Evolutionary conservation across 1,140 invertebrate species (phyloP).

Genomic region (Chironomus tepperi): DNA sequence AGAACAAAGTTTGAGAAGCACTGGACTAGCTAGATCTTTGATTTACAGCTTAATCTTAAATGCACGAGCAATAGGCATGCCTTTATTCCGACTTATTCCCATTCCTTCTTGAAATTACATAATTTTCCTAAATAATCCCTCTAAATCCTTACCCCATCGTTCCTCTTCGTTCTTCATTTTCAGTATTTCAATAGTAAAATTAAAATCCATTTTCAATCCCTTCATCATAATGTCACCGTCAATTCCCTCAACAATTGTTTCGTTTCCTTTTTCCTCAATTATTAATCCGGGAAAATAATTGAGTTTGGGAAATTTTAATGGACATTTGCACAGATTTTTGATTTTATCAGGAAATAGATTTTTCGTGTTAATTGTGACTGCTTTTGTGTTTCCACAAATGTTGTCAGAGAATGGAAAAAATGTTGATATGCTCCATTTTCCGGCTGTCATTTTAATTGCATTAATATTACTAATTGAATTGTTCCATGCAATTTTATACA

Average conservation of each 20-base stretch:
- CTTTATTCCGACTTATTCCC: too few relatives aligned
- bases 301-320: neutral
- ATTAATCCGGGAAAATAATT: slow-evolving; percentile 3
- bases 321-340: neutral
- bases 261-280: neutral
- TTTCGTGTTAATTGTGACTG: neutral
- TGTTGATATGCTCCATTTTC: neutral
- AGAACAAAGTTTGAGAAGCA: too few relatives aligned
- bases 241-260: neutral
- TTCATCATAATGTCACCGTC: neutral
- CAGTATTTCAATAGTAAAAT: neutral
- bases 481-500: neutral
- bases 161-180: neutral
- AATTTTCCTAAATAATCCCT: neutral
- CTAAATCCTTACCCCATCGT: neutral
- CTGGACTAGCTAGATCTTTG: too few relatives aligned
- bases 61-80: too few relatives aligned
- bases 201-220: neutral
- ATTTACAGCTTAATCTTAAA: too few relatives aligned
- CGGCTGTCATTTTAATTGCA: neutral
- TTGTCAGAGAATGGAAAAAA: neutral
- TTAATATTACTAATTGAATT: neutral
- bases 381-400: neutral
- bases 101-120: neutral
- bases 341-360: neutral